Evolutionary conservation across 2,797 vertebrate species (phyloP).

Genomic region (Trichosurus vulpecula): DNA sequence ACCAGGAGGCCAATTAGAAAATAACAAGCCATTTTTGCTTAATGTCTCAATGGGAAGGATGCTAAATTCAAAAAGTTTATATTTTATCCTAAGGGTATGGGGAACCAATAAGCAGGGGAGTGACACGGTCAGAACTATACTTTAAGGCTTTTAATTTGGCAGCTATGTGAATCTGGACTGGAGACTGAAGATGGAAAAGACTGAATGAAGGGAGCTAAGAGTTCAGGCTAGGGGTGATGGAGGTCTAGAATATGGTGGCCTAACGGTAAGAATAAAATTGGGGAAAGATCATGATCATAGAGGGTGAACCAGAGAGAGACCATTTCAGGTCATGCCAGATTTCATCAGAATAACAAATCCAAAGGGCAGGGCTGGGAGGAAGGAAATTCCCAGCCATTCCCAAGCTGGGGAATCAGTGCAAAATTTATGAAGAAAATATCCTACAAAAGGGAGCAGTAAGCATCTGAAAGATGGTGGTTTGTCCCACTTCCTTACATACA

Average conservation of each 20-base stretch:
- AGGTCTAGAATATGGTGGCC: neutral
- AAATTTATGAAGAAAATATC: neutral
- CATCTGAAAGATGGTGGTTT: neutral
- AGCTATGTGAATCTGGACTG: neutral
- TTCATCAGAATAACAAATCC: neutral
- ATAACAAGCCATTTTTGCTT: neutral
- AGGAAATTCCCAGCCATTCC: neutral
- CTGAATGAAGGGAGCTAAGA: neutral
- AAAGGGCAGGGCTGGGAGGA: neutral
- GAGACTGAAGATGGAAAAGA: neutral
- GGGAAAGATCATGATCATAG: neutral
- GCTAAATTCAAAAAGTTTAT: neutral
- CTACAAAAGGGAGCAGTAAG: neutral
- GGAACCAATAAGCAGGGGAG: neutral
- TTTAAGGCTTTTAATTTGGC: too few species aligned
- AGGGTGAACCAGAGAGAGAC: neutral
- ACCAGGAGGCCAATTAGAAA: conserved; percentile 8
- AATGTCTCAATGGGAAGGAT: neutral
- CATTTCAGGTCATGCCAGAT: neutral
- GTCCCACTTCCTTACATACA: neutral
- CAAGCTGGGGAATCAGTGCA: neutral
- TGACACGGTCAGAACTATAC: neutral
- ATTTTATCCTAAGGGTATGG: neutral
- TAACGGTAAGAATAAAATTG: neutral
- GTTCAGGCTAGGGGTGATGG: neutral